phyloP scores from a whole-genome alignment of 2,797 vertebrate genomes.

The Lepus townsendii region DNA sequence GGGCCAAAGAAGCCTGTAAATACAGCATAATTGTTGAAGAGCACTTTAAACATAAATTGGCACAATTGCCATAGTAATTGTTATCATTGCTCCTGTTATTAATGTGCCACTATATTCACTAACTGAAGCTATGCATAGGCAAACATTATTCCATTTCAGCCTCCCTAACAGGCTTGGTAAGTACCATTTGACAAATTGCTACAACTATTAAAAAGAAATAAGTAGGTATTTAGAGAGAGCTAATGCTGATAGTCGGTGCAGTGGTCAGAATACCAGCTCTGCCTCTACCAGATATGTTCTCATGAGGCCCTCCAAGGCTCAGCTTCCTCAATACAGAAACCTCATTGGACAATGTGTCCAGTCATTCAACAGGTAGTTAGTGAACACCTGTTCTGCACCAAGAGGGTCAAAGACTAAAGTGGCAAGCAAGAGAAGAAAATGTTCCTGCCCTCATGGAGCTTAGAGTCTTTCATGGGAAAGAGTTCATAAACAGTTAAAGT shows the following conservation, averaged over 20 bases:
- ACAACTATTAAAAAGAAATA: conserved; percentile 39
- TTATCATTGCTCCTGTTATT: conserved; percentile 13
- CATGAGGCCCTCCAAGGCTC: neutral
- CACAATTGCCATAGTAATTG: neutral
- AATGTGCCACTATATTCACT: neutral
- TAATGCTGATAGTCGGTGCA: neutral
- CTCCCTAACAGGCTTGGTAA: neutral
- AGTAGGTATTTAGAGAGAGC: neutral
- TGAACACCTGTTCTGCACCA: neutral
- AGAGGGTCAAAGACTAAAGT: neutral
- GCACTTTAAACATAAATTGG: neutral
- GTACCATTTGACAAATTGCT: conserved; percentile 16
- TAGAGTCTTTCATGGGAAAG: neutral
- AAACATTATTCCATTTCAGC: neutral
- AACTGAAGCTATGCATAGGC: neutral
- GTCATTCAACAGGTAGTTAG: neutral
- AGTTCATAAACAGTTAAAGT: neutral
- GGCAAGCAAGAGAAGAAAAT: neutral
- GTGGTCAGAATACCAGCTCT: neutral
- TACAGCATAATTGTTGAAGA: neutral
- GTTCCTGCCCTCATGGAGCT: neutral
- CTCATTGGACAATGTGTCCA: neutral
- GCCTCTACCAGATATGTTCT: neutral
- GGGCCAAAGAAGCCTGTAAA: neutral
- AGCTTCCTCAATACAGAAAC: neutral